Evolutionary conservation across 2,113 vertebrate species (phyloP).

Genomic region (Phodopus roborovskii): DNA sequence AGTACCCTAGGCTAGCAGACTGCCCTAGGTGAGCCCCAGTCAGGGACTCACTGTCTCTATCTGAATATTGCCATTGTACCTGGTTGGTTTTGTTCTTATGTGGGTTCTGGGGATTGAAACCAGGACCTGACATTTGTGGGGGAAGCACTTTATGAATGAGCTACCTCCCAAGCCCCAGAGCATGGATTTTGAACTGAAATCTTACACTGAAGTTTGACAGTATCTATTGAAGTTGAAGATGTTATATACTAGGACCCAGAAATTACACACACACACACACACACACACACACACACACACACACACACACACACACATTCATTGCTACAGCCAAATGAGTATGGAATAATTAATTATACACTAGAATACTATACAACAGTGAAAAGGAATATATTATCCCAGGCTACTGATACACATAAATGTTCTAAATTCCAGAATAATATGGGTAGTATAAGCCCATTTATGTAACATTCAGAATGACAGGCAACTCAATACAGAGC

Average conservation of each 20-base stretch:
- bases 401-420: background rate
- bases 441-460: background rate
- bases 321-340: background rate
- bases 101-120: background rate
- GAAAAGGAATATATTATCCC: background rate
- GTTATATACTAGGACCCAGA: background rate
- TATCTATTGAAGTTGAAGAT: background rate
- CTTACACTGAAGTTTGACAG: background rate
- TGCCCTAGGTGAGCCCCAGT: background rate
- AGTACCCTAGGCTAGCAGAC: no score
- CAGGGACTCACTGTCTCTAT: background rate
- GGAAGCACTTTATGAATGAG: background rate
- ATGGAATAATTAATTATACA: background rate
- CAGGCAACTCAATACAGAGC: background rate
- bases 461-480: conserved; percentile 25
- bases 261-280: background rate
- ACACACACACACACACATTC: no score
- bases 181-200: background rate
- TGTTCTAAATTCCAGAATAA: background rate
- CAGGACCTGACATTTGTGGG: background rate
- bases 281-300: no score
- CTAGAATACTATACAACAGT: background rate
- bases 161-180: background rate
- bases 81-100: background rate
- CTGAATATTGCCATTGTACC: background rate